Base-by-base conservation (phyloP, 2,888 invertebrate genomes). In the Callyntrura sp. region DNA sequence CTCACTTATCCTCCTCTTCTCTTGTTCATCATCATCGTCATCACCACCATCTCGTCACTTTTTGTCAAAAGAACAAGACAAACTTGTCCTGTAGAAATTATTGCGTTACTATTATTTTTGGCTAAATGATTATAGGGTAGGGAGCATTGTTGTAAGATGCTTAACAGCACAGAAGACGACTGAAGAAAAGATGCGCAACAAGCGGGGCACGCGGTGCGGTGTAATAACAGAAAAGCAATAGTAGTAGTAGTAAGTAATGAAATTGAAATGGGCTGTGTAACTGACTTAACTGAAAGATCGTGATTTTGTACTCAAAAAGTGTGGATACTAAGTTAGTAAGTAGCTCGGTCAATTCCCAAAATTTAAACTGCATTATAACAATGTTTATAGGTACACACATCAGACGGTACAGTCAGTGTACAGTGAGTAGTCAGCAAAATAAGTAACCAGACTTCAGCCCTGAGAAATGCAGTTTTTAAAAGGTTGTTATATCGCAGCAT, bases 91-190 rank as follows among this genome's bases (percentile, higher is more conserved):
- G 48, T 73, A 23, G 43, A 79, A 28, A 57, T 57, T n/a, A 28
- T 57, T 79, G 55, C 78, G 57, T 79, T 79, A 35, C 35, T 79
- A 57, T 55, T 79, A 79, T 79, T 79, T 79, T 79, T 79, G 78
- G 78, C 78, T 79, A 79, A 57, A 79, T 79, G 78, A 79, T 79
- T 79, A 79, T 20, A 79, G 78, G 78, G 78, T 79, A 45, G 25
- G 78, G 78, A 11, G 25, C 11, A 17, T 79, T 79, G 57, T 57
- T 79, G 78, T 57, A 57, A 78, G 55, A 78, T 25, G 55, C 51
- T 17, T 23, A 51, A 76, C 62, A 25, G n/a, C 14, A 35, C 12
- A 43, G 17, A 79, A 57, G 23, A 57, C 57, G 35, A 79, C 17
- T 35, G 17, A 20, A 35, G 23, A 55, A 35, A 45, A 79, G 48